Evolutionary conservation across 1,140 invertebrate genomes (phyloP).

Genomic region (Pantala flavescens): DNA sequence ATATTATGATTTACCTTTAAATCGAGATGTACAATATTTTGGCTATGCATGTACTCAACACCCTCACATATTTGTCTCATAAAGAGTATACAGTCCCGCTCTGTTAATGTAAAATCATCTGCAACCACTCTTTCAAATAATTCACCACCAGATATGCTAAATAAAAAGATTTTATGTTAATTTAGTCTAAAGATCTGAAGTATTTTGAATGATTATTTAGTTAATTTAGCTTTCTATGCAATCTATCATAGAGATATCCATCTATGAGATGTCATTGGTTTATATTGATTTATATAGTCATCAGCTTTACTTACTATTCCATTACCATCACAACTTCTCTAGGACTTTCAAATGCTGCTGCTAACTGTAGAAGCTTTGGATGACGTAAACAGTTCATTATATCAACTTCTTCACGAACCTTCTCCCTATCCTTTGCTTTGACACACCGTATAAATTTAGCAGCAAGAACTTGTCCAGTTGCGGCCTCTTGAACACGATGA

Average conservation of each 20-base stretch:
- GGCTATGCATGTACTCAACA: constrained; percentile 79
- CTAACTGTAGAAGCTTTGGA: constrained; percentile 78
- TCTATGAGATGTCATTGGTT: no score
- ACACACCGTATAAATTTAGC: constrained; percentile 85
- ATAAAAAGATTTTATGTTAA: no score
- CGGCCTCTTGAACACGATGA: constrained; percentile 60
- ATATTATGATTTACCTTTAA: constrained; percentile 49
- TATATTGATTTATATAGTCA: no score
- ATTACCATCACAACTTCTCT: constrained; percentile 84
- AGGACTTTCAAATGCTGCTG: constrained; percentile 75
- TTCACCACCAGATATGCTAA: constrained; percentile 81
- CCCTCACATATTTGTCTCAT: constrained; percentile 84
- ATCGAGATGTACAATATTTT: constrained; percentile 78
- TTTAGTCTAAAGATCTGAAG: no score
- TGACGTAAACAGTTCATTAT: constrained; percentile 86
- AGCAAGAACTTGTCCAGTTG: constrained; percentile 59
- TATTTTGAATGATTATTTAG: no score
- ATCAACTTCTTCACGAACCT: constrained; percentile 79
- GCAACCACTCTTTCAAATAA: constrained; percentile 84
- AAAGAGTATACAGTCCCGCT: constrained; percentile 83
- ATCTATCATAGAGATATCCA: no score
- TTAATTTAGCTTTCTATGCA: no score
- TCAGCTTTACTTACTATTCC: constrained; percentile 76
- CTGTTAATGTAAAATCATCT: constrained; percentile 84
- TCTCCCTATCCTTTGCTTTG: constrained; percentile 68